These are phyloP conservation scores for Tetramorium simillimum DNA, from an alignment of 1,140 invertebrate genomes.

Conservation along the genomic window DNA sequence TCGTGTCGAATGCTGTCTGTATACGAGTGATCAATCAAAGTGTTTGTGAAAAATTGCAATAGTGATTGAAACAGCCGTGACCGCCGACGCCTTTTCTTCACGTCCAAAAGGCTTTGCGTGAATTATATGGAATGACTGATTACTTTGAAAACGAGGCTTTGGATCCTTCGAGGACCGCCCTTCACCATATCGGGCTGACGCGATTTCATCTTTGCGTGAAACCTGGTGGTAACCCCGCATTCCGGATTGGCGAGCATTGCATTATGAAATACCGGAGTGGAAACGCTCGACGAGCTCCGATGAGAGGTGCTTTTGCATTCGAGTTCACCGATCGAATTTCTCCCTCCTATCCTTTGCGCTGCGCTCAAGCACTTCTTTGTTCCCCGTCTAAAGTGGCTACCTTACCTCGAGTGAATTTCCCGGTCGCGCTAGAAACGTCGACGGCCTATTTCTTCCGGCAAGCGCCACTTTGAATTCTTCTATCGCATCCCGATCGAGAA, in stretches of 20 bases:
- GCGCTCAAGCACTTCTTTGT: conserved; percentile 12
- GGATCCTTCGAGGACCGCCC: neutral
- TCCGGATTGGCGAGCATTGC: conserved; percentile 48
- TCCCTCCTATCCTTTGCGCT: neutral
- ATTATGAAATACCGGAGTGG: conserved; percentile 76
- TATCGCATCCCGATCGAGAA: neutral
- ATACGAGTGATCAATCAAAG: neutral
- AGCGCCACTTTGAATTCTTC: neutral
- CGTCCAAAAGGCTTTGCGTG: no score
- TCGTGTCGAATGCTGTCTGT: neutral
- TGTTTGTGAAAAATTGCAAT: neutral
- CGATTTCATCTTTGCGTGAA: conserved; percentile 32
- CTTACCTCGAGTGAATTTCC: conserved; percentile 58
- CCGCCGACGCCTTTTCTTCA: neutral
- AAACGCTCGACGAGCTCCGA: conserved; percentile 68
- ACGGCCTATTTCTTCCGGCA: conserved; percentile 35
- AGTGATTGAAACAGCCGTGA: neutral
- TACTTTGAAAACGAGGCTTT: neutral
- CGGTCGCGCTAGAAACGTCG: neutral
- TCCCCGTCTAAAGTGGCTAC: conserved; percentile 4
- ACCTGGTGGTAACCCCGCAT: conserved; percentile 55
- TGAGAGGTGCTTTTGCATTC: conserved; percentile 76
- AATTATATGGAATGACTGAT: neutral
- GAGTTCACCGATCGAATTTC: conserved; percentile 67
- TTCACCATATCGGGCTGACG: neutral